Evolutionary conservation across 2,113 vertebrate genomes (phyloP), one percentile per base, ranked within the genome.

Genomic region (Phylloscopus trochiloides): DNA sequence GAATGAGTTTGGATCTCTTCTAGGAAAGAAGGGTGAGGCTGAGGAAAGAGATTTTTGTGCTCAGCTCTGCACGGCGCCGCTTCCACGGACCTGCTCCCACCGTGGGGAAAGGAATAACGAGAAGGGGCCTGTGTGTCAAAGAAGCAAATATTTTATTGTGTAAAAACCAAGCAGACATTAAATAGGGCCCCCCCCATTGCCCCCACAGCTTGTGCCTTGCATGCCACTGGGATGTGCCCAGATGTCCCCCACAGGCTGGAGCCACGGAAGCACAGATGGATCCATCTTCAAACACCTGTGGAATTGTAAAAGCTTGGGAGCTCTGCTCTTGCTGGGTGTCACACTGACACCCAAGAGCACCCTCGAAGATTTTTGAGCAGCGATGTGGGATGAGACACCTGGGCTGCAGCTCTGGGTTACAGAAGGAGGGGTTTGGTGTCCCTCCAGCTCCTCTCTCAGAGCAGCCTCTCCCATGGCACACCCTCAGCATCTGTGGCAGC

Each of bases 131-230:
- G 1, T 9, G 19, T 36, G 45, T 68, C 90, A 87, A 94, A 93
- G 92, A 86, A 96, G 93, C 92, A 51, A 84, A 38, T 52, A 48
- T 79, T 97, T 97, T 97, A 97, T 97, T 97, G 90, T 91, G 96
- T 94, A 86, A 90, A 94, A 97, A 75, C 90, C 87, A 88, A 84
- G 87, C 94, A 70, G 84, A 29, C 48, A 34, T 10, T 45, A 10
- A 58, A 38, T 2, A 10, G 45, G 48, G 63, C 32, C 51, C 38
- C 42, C 43, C 81, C 61, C 20, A 2, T 1, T 1, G 8, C 68
- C 67, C 25, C 31, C 14, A 6, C 40, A 2, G 59, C 32, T 0
- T 6, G 19, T 63, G 78, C 72, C 61, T 38, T 8, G 21, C 17
- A 1, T 7, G 48, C 38, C 57, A 16, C 11, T 4, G 66, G 48